Evolutionary conservation across 2,888 invertebrate species (phyloP).

Genomic region (Drosophila meridiana): DNA sequence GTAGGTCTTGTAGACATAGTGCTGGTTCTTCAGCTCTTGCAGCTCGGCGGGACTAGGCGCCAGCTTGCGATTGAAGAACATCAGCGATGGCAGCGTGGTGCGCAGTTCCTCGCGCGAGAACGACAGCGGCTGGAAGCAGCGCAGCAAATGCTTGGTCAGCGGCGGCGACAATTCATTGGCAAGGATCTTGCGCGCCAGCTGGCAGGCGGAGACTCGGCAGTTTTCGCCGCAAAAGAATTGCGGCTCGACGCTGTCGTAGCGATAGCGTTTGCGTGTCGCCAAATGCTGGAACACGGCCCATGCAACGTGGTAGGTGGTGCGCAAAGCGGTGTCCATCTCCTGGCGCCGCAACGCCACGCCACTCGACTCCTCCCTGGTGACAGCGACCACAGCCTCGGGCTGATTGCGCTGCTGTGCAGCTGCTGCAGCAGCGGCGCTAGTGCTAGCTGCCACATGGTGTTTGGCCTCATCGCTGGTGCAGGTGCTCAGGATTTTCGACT

Average conservation of each 20-base stretch:
- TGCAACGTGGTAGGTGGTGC: slow-evolving; percentile 83
- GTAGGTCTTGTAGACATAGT: slow-evolving; percentile 84
- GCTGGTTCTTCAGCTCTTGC: slow-evolving; percentile 81
- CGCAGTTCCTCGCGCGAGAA: slow-evolving; percentile 83
- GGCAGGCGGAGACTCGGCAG: slow-evolving; percentile 82
- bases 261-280: slow-evolving; percentile 82
- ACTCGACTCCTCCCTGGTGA: slow-evolving; percentile 46
- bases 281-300: slow-evolving; percentile 85
- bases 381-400: slow-evolving; percentile 24
- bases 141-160: slow-evolving; percentile 83
- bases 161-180: slow-evolving; percentile 83
- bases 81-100: slow-evolving; percentile 82
- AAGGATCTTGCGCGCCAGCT: slow-evolving; percentile 84
- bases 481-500: slow-evolving; percentile 83
- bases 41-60: slow-evolving; percentile 80
- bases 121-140: slow-evolving; percentile 83
- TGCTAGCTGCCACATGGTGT: slow-evolving; percentile 65
- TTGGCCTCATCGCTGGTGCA: slow-evolving; percentile 83
- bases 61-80: slow-evolving; percentile 83
- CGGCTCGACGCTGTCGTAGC: slow-evolving; percentile 77
- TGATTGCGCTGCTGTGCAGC: slow-evolving; percentile 59
- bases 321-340: slow-evolving; percentile 57
- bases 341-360: slow-evolving; percentile 55
- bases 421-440: slow-evolving; percentile 48
- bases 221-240: slow-evolving; percentile 83